Evolutionary conservation across 2,113 vertebrate genomes (phyloP).

Genomic region (Prionailurus viverrinus): DNA sequence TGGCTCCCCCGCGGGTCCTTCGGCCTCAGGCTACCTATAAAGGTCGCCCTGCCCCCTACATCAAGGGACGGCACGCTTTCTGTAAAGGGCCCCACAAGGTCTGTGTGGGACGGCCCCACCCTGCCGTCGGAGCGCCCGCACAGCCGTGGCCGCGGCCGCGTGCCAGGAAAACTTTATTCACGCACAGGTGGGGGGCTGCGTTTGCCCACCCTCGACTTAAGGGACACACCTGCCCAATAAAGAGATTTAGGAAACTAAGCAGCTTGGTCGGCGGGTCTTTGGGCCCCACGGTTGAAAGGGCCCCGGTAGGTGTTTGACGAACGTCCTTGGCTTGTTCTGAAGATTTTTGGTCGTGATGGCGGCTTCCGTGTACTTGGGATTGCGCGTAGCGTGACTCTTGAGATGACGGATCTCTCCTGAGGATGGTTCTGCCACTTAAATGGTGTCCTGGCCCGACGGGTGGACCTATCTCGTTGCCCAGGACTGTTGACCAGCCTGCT

Average conservation of each 20-base stretch:
- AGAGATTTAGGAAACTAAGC: background rate
- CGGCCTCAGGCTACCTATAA: background rate
- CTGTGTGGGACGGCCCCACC: accelerated
- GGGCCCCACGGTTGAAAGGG: background rate
- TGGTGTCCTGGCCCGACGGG: accelerated
- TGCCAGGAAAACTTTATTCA: background rate
- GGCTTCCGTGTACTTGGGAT: background rate
- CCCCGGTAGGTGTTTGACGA: background rate
- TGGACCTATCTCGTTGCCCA: accelerated
- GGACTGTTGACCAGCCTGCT: accelerated
- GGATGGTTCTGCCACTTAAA: background rate
- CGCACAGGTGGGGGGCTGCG: background rate
- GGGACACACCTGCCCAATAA: background rate
- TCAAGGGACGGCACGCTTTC: background rate
- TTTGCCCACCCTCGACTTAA: background rate
- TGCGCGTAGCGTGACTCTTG: background rate
- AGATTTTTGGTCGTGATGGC: background rate
- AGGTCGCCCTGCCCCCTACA: background rate
- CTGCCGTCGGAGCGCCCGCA: accelerated
- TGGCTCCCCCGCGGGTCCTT: background rate
- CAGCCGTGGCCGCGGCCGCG: accelerated
- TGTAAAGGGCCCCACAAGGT: accelerated
- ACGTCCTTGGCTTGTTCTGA: background rate
- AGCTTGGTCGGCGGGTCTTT: background rate
- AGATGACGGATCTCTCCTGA: accelerated